phyloP scores from a whole-genome alignment of 2,797 vertebrate species.

The Pelodytes ibericus region DNA sequence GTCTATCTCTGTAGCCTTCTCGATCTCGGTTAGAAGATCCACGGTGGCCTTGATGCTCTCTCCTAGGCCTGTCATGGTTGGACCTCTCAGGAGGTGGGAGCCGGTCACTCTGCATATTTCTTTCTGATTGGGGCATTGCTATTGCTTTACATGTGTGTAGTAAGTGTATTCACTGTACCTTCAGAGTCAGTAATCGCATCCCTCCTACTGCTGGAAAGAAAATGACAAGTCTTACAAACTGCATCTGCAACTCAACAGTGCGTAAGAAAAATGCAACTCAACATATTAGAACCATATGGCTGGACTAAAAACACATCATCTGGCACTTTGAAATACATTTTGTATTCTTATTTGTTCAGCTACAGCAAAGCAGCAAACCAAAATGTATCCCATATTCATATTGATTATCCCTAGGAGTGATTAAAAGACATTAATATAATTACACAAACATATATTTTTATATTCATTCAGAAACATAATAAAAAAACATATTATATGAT shows the following conservation, averaged over 20 bases:
- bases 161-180: not conserved
- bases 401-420: not conserved
- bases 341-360: too few relatives aligned
- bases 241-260: constrained; percentile 26
- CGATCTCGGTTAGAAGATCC: not conserved
- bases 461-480: too few relatives aligned
- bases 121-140: constrained; percentile 32
- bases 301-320: constrained; percentile 16
- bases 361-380: not conserved
- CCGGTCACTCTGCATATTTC: constrained; percentile 17
- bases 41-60: constrained; percentile 4
- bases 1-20: not conserved
- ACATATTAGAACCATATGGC: constrained; percentile 37
- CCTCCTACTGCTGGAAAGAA: constrained; percentile 24
- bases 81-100: constrained; percentile 36
- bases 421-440: not conserved
- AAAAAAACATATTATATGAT: too few relatives aligned
- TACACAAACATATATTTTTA: too few relatives aligned
- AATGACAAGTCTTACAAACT: constrained; percentile 30
- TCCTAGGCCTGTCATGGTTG: constrained; percentile 1
- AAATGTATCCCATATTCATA: not conserved
- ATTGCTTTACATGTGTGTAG: not conserved
- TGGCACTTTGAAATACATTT: constrained; percentile 18
- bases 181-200: constrained; percentile 28
- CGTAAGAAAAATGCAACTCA: constrained; percentile 14